Conservation (phyloP, 2,888 invertebrate genomes). For the Blera fallax region DNA sequence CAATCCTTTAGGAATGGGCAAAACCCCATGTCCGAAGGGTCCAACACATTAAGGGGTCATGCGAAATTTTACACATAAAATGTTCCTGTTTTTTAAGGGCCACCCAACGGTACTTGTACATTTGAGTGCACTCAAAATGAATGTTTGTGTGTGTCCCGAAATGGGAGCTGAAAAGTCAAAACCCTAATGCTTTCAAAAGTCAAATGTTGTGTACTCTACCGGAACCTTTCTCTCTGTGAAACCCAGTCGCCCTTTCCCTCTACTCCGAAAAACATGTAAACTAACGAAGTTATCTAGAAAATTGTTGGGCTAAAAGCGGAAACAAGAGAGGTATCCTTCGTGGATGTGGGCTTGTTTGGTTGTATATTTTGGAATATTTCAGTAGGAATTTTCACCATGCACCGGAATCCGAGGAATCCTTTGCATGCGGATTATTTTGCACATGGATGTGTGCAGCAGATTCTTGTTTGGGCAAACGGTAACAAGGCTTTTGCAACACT, state of each 20-base stretch:
- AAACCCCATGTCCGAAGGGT: background rate
- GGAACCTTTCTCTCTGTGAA: background rate
- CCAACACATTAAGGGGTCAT: conserved; percentile 17
- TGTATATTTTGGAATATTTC: conserved; percentile 20
- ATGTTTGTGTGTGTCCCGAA: conserved; percentile 27
- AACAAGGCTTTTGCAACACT: conserved; percentile 30
- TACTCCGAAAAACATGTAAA: conserved; percentile 17
- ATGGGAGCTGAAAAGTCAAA: conserved; percentile 48
- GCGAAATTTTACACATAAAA: conserved; percentile 17
- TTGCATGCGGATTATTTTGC: conserved; percentile 40
- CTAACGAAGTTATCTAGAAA: conserved; percentile 50
- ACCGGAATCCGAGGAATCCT: conserved; percentile 37
- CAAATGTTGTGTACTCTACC: conserved; percentile 39
- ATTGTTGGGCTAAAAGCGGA: conserved; percentile 29
- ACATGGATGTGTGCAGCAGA: conserved; percentile 16
- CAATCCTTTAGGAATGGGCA: background rate
- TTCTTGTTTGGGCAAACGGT: conserved; percentile 28
- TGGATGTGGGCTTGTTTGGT: background rate
- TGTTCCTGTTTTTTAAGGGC: background rate
- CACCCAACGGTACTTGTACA: background rate
- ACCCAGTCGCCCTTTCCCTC: background rate
- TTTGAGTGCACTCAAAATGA: conserved; percentile 52
- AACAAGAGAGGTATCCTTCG: background rate
- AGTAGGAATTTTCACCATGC: conserved; percentile 46
- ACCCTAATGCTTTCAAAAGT: conserved; percentile 26